Base-by-base conservation (phyloP, 2,888 invertebrate species). In the Strigamia maritima region DNA sequence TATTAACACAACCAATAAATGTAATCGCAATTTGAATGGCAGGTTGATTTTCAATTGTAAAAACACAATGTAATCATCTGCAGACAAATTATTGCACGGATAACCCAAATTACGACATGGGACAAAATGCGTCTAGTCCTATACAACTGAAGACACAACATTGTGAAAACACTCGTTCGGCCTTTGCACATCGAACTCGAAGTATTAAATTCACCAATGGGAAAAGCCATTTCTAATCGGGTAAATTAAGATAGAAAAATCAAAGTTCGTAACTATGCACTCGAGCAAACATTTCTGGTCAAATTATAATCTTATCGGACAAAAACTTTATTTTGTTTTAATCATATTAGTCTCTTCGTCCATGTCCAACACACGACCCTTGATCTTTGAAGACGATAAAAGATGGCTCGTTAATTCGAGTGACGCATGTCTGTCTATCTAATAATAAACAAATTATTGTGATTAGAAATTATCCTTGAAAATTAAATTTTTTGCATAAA, bases 231-330 rank as follows among this genome's bases (percentile, higher is more conserved):
- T 54, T 54, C 54, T 54, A 54, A 54, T 54, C 54, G 54, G 2
- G 3, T 22, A 19, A n/a, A 54, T 54, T 54, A 54, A 8, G 54
- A 54, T 54, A 54, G n/a, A 54, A 54, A 54, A 54, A 54, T 54
- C 54, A 54, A 54, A 54, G 54, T 54, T 54, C 54, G 54, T 54
- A 54, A 54, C 54, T 54, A 54, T 54, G 54, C 54, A 54, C 54
- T 54, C 54, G 54, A 54, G 19, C 54, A 54, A 54, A 54, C 54
- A 54, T 54, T 54, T 54, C 19, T 8, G 54, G 19, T 19, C 54
- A 54, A 54, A 54, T 54, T 19, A 54, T 54, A n/a, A 54, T 54
- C 54, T 54, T 54, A 54, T 54, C 54, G 54, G 54, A 54, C 54
- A 54, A 54, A 19, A 54, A 54, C 54, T 54, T 54, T 8, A n/a